A percentile compares a stretch with the other conserved stretches of the same genome.
phyloP scores from a whole-genome alignment of 2,113 vertebrate genomes.

The Haemorhous mexicanus region DNA sequence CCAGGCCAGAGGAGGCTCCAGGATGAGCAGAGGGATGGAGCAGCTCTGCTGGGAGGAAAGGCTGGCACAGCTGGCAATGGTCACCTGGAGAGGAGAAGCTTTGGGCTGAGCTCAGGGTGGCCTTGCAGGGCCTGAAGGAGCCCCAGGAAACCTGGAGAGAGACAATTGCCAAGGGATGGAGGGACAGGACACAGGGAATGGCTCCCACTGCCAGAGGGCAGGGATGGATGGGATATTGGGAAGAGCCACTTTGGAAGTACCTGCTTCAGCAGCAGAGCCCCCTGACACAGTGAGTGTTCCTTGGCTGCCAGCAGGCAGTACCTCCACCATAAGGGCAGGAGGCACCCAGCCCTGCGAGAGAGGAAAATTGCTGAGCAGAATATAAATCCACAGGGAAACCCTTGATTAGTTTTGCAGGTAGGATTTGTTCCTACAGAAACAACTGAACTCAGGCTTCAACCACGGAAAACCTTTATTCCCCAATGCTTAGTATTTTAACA shows the following conservation, averaged over 20 bases:
- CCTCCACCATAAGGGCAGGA: fast-evolving
- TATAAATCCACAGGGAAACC: fast-evolving
- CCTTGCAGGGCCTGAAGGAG: background rate
- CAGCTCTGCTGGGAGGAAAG: background rate
- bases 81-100: background rate
- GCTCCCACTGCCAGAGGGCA: background rate
- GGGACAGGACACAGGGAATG: background rate
- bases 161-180: background rate
- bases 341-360: background rate
- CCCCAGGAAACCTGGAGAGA: background rate
- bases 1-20: background rate
- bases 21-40: background rate
- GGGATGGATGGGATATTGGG: fast-evolving
- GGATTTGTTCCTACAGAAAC: background rate
- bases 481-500: background rate
- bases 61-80: background rate
- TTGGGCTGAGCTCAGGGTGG: background rate
- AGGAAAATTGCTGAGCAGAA: background rate
- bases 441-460: background rate
- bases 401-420: background rate
- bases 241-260: background rate
- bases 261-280: background rate
- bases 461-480: background rate
- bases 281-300: fast-evolving
- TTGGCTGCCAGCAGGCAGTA: background rate